Percentiles rank a stretch among this genome's conserved stretches.
Evolutionary conservation across 1,140 invertebrate species (phyloP).

Genomic region (Mizuhopecten yessoensis): DNA sequence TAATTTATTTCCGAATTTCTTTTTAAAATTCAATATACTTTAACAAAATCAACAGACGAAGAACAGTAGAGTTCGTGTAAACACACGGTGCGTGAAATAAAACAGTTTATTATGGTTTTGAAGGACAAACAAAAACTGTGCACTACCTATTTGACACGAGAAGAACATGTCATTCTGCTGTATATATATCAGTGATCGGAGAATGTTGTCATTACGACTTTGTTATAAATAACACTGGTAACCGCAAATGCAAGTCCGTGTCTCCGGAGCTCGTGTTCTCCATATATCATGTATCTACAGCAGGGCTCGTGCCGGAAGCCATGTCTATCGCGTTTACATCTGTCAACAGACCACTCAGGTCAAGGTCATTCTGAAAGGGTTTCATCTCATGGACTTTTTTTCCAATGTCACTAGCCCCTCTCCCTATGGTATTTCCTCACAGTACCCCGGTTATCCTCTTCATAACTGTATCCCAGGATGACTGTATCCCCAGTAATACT

Average conservation of each 20-base stretch:
- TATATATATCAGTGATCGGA: background rate
- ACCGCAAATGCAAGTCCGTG: background rate
- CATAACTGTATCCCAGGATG: too few species aligned
- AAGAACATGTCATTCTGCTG: background rate
- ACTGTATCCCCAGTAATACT: too few species aligned
- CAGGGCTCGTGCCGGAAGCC: background rate
- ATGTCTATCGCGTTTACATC: background rate
- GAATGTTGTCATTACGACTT: background rate
- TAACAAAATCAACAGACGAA: background rate
- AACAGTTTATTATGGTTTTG: background rate
- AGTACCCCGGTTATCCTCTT: too few species aligned
- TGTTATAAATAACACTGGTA: background rate
- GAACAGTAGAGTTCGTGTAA: background rate
- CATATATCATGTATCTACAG: background rate
- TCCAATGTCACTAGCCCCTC: too few species aligned
- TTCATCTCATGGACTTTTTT: too few species aligned
- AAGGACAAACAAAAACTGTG: conserved; percentile 32
- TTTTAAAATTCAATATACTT: background rate
- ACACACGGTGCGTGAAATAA: background rate
- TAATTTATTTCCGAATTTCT: background rate
- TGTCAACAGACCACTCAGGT: background rate
- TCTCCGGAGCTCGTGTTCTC: background rate
- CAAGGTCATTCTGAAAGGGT: background rate
- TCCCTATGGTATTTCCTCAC: too few species aligned
- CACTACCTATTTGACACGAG: background rate